phyloP scores from a whole-genome alignment of 2,113 vertebrate genomes.

The Hydropotes inermis region DNA sequence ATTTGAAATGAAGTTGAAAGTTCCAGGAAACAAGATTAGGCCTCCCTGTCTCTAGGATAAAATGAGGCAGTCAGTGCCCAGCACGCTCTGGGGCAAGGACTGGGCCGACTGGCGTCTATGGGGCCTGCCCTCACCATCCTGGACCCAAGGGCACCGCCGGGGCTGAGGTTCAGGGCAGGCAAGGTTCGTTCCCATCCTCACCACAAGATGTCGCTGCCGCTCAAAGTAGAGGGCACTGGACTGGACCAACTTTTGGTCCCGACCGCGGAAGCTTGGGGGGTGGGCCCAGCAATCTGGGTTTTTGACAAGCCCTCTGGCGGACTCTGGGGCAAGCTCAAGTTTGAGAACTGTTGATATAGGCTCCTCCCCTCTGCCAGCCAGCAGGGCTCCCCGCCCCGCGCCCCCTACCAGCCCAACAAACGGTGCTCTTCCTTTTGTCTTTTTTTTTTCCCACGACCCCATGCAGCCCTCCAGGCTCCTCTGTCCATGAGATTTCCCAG shows the following conservation, averaged over 20 bases:
- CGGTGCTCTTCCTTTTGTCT: neutral
- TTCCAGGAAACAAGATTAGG: neutral
- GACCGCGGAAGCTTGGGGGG: neutral
- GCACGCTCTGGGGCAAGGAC: rapidly evolving
- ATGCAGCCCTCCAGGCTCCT: neutral
- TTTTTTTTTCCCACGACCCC: neutral
- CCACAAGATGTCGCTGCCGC: constrained; percentile 69
- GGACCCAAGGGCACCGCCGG: too few relatives aligned
- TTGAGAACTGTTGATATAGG: neutral
- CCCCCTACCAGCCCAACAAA: neutral
- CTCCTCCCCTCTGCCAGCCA: neutral
- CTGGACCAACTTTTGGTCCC: neutral
- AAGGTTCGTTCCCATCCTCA: neutral
- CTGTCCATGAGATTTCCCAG: neutral
- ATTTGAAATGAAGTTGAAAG: neutral
- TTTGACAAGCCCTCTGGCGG: neutral
- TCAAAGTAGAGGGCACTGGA: neutral
- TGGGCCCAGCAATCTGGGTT: neutral
- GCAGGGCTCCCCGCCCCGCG: rapidly evolving
- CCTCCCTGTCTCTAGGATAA: neutral
- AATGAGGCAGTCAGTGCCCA: neutral
- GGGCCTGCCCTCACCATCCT: rapidly evolving
- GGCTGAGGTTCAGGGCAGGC: neutral
- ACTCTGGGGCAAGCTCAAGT: neutral
- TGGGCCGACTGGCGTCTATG: rapidly evolving